Conservation (phyloP, 2,113 vertebrate species). For the Raja brachyura region DNA sequence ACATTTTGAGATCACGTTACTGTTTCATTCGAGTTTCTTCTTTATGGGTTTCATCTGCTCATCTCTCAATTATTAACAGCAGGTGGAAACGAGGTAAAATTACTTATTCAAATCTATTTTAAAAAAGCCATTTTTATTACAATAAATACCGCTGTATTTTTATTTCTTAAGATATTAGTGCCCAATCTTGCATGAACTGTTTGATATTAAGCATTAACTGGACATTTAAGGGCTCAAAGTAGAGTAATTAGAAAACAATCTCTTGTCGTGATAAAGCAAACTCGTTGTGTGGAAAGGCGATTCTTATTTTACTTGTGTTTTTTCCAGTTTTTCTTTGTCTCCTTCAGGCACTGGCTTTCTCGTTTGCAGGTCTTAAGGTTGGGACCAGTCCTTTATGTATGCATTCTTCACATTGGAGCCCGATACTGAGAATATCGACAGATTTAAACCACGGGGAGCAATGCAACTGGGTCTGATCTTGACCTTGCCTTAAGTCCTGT, state of each 20-base stretch:
- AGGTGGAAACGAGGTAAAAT: neutral
- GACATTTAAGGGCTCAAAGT: neutral
- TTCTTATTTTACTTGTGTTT: conserved; percentile 29
- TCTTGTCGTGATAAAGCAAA: neutral
- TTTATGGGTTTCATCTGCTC: neutral
- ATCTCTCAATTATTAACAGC: neutral
- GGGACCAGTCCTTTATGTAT: neutral
- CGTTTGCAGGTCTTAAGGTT: conserved; percentile 1
- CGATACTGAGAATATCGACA: neutral
- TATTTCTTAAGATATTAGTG: neutral
- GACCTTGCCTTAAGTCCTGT: neutral
- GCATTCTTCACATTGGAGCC: conserved; percentile 1
- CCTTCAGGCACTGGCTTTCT: conserved; percentile 25
- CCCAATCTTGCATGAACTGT: neutral
- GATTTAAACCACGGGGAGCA: neutral
- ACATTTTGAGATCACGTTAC: neutral
- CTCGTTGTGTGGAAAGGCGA: conserved; percentile 1
- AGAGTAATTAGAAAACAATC: neutral
- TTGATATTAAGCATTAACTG: neutral
- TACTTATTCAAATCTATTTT: neutral
- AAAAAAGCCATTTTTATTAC: neutral
- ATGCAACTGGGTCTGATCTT: neutral
- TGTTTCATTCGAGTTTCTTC: neutral
- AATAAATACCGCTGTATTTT: neutral
- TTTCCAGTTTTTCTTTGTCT: conserved; percentile 27